These are phyloP conservation scores for Hymenopus coronatus DNA, from an alignment of 2,888 invertebrate species.

Conservation along the genomic window DNA sequence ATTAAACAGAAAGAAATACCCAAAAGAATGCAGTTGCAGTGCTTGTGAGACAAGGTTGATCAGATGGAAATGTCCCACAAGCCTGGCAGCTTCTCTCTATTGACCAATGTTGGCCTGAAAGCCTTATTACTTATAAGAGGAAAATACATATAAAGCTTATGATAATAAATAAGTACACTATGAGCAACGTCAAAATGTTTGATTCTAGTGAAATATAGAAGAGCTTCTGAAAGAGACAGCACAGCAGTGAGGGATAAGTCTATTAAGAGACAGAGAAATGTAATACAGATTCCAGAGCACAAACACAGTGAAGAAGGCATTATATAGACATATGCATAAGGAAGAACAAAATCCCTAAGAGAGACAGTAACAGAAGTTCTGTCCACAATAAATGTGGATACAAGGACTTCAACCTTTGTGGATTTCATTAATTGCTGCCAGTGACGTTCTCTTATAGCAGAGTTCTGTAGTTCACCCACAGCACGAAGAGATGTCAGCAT, in stretches of 20 bases:
- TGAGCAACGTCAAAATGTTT: too few species aligned
- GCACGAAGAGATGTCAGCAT: slow-evolving; percentile 93
- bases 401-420: slow-evolving; percentile 71
- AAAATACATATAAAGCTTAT: too few species aligned
- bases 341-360: not conserved
- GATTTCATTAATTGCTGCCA: slow-evolving; percentile 97
- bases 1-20: too few species aligned
- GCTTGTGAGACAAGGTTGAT: too few species aligned
- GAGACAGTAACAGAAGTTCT: not conserved
- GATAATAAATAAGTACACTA: too few species aligned
- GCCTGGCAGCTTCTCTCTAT: too few species aligned
- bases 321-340: not conserved
- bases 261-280: not conserved
- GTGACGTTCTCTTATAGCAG: slow-evolving; percentile 92
- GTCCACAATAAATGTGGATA: not conserved
- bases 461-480: slow-evolving; percentile 93
- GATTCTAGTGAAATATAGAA: not conserved
- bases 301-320: too few species aligned
- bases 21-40: too few species aligned
- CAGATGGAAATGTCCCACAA: too few species aligned
- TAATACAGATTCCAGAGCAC: too few species aligned
- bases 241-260: not conserved
- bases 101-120: too few species aligned
- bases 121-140: too few species aligned
- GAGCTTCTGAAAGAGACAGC: not conserved